A percentile compares a stretch with the other conserved stretches of the same genome.
Evolutionary conservation across 2,797 vertebrate species (phyloP).

Genomic region (Balearica regulorum): DNA sequence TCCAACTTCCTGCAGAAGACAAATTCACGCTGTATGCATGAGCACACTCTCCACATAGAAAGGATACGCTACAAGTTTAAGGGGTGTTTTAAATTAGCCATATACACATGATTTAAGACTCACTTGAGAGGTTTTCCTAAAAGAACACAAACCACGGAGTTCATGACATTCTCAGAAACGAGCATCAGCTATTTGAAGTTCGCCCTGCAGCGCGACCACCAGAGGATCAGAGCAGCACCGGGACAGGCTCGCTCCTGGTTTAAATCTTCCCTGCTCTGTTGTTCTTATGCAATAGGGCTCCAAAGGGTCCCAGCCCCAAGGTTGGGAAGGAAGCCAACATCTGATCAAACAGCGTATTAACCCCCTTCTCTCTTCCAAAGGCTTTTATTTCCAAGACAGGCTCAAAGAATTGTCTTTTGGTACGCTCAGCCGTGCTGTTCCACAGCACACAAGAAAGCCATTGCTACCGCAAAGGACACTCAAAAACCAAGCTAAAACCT

Average conservation of each 20-base stretch:
- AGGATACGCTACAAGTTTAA: background rate
- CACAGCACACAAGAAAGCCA: background rate
- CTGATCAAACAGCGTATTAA: background rate
- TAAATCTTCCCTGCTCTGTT: background rate
- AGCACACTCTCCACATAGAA: background rate
- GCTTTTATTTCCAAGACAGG: background rate
- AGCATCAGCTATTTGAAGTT: background rate
- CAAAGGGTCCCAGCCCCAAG: background rate
- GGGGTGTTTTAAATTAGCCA: background rate
- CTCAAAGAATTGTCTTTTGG: background rate
- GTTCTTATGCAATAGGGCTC: background rate
- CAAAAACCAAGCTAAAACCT: background rate
- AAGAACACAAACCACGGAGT: background rate
- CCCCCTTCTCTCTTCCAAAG: background rate
- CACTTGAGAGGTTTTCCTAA: background rate
- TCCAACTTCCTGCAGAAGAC: background rate
- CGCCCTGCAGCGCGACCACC: background rate
- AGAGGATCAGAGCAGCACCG: background rate
- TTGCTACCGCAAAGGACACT: background rate
- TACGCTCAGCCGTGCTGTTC: background rate
- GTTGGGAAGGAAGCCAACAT: background rate
- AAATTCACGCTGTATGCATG: background rate
- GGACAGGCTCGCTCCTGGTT: background rate
- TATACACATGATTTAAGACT: background rate
- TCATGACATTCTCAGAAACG: background rate